Evolutionary conservation across 2,113 vertebrate genomes (phyloP), one percentile per base, ranked within the genome.

Genomic region (Plestiodon gilberti): DNA sequence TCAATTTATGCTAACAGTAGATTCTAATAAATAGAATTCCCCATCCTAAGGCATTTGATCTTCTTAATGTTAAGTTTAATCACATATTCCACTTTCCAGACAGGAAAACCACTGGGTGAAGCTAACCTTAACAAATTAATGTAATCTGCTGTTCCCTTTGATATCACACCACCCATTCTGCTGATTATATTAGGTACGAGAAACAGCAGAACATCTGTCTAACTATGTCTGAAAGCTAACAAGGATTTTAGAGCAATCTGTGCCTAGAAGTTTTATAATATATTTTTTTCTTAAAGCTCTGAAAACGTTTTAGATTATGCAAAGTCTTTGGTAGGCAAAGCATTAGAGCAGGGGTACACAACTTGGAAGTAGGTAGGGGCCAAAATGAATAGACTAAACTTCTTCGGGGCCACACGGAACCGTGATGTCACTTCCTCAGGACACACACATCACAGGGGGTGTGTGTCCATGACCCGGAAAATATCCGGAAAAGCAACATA

Each of bases 11-110:
- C 30, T 84, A 87, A 93, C 80, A 82, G 38, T 85, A 18, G 57
- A 40, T 85, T 28, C 81, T 80, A 91, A 91, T 85, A 86, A 92
- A 94, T 40, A 9, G 0, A 91, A 88, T 90, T 89, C 81, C 8
- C 82, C 78, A 74, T 79, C 74, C 69, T 85, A 22, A 87, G 18
- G 23, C 52, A 90, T 85, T 90, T 90, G 0, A 28, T 90, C 87
- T 89, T 90, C 25, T 11, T 48, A 85, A 55, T n/a, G 76, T 82
- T 83, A 82, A 83, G 20, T 90, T 89, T 83, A 86, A 82, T 87
- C 84, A 88, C 6, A 33, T 81, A 85, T 30, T 85, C 43, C 62
- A 76, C 71, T 69, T 85, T 87, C 55, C 40, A 89, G 71, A 84
- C 20, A 90, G 14, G 40, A 91, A 90, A 92, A 90, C 18, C 22